Evolutionary conservation across 2,888 invertebrate genomes (phyloP), one percentile per base, ranked within the genome.

Genomic region (Hirtodrosophila duncani): DNA sequence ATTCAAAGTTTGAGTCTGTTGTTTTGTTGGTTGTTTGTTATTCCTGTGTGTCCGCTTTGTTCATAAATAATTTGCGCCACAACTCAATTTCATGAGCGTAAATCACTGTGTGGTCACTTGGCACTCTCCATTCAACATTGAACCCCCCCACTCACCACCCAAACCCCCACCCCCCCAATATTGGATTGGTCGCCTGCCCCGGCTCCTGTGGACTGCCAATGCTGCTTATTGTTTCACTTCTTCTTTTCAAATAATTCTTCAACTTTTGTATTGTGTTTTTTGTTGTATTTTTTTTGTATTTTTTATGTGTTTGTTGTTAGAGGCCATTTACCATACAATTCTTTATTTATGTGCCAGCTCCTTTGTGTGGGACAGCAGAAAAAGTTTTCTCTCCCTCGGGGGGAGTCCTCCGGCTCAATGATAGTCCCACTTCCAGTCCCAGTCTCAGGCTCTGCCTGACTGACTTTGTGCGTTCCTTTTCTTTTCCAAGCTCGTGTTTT

Each of bases 51-150:
- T 63, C 60, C 58, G 66, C 60, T 68, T 75, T 78, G 69, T 74
- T 78, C 78, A 75, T 75, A 75, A 75, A 74, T 74, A 74, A 74
- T 74, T 72, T 74, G 69, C 62, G 51, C 72, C 69, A 72, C 72
- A 74, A 67, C 72, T 74, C 78, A 75, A 75, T 75, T 75, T 75
- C 74, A 71, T 70, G 71, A 70, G 74, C 74, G 74, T 75, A 75
- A 75, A 75, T 75, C 74, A 75, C 78, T 66, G 68, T 67, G 70
- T 56, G 72, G 79, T 74, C 71, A 74, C 75, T 78, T 64, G 70
- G 36, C 52, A 38, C 51, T 62, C 60, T 55, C 60, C 34, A 55
- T 62, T 62, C 55, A 48, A 62, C 63, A n/a, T n/a, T n/a, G n/a
- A n/a, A n/a, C n/a, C n/a, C n/a, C 5, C 20, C 20, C 20, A 7